Base-by-base conservation (phyloP, 1,140 invertebrate species). In the Mycetomoellerius zeteki region DNA sequence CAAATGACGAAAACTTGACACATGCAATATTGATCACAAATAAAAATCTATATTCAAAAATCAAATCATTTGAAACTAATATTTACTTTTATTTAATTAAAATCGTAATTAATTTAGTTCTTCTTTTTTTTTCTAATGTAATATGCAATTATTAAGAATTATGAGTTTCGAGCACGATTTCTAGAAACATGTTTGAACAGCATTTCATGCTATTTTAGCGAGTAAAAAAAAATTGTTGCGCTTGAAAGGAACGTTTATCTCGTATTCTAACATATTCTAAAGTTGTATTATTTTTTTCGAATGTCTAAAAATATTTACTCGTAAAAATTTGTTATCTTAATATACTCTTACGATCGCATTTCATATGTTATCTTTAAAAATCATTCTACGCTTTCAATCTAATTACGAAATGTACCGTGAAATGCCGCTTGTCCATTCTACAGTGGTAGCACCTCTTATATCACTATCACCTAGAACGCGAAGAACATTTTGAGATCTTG, bases 391-490 rank as follows among this genome's bases (percentile, higher is more conserved):
- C 24, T 72, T 69, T 82, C 80, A 58, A 73, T 82, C 80, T 82
- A 82, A 82, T 72, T 82, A 82, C 80, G 67, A 72, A 72, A 82
- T 82, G 37, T 73, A 21, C 6, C 54, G 14, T 73, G 67, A 82
- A 82, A 82, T 72, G 64, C n/a, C 7, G 27, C 27, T 27, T 54
- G 21, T 54, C 8, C 52, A n/a, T 69, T 69, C 50, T 69, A 37
- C 21, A 27, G 14, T 19, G 19, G 52, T 7, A 72, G 56, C 10
- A 47, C 67, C 21, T 82, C 67, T 82, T 72, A 82, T 82, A 73
- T 82, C 67, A 82, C 52, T 24, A 82, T 82, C 80, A 30, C n/a
- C 30, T 33, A 47, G 33, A 82, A 82, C 67, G 67, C 67, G 52
- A 37, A 82, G 78, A 52, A 52, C 10, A 73, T 82, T 82, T 82